These are phyloP conservation scores for Lymantria monacha DNA, from an alignment of 2,888 invertebrate species.

Conservation along the genomic window DNA sequence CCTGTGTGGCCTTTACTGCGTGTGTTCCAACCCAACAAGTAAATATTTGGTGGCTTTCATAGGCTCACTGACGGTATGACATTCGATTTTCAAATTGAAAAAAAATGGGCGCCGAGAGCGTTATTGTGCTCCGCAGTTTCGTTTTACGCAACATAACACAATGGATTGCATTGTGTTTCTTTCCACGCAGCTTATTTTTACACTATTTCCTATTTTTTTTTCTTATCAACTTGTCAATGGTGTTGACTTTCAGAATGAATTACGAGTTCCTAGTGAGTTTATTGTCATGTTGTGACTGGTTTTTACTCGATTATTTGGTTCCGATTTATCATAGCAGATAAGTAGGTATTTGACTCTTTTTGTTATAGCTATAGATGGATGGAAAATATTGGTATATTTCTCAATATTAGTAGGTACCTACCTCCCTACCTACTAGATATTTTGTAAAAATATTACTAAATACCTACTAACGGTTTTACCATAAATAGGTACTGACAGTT, in stretches of 20 bases:
- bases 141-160: conserved; percentile 48
- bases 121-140: conserved; percentile 32
- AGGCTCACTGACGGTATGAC: conserved; percentile 72
- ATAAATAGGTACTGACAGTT: too few species aligned
- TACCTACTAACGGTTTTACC: too few species aligned
- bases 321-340: conserved; percentile 10
- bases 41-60: conserved; percentile 76
- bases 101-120: conserved; percentile 55
- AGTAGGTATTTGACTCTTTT: conserved; percentile 2
- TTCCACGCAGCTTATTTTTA: conserved; percentile 51
- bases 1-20: conserved; percentile 73
- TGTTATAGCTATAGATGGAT: too few species aligned
- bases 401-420: too few species aligned
- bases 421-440: too few species aligned
- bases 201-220: conserved; percentile 57
- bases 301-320: conserved; percentile 38
- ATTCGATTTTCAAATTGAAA: conserved; percentile 52
- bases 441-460: too few species aligned
- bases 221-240: conserved; percentile 55
- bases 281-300: conserved; percentile 55
- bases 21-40: conserved; percentile 56
- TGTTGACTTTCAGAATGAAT: conserved; percentile 71
- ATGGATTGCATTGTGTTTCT: conserved; percentile 52
- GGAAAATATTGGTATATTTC: too few species aligned
- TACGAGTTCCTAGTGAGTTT: conserved; percentile 59